Base-by-base conservation (phyloP, 2,113 vertebrate genomes). In the Drymodes brunneopygia region DNA sequence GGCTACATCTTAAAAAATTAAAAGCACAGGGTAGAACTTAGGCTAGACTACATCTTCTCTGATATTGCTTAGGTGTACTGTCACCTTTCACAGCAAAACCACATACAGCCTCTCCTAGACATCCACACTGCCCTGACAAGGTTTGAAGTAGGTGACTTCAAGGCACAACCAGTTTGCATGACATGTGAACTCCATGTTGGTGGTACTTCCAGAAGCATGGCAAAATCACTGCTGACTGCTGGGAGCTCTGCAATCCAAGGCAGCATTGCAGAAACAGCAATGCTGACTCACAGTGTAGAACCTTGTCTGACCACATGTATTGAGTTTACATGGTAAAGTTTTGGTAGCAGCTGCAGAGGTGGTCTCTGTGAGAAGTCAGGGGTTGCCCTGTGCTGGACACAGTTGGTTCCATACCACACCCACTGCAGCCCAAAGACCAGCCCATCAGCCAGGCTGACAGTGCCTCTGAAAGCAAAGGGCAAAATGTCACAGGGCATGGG, bases 161-260 rank as follows among this genome's bases (percentile, higher is more conserved):
- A 62, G 36, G 21, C 45, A 81, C n/a, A 58, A n/a, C 6, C 45
- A 33, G 23, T 81, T 50, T 60, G 29, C 40, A 53, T 60, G 44
- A 38, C 0, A 1, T 8, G 18, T 35, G 8, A 90, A 57, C 27
- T 38, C 27, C n/a, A 35, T 3, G 1, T 22, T 36, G 29, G 29
- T 38, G 18, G 31, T 62, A 57, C 14, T 61, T 85, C 18, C 65
- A 69, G 45, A 61, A 81, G 73, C 35, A 54, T 3, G 20, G 35
- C 33, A 81, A 77, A 88, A 60, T 28, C 24, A 69, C 6, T 38
- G 9, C 50, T 45, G 20, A 54, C 33, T n/a, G 5, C 50, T 25
- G 27, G 72, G 47, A 35, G 29, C 50, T 45, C 67, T 57, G 51
- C 47, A 58, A 62, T 22, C 15, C 57, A 53, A 82, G 47, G 33